Percentiles rank a stretch among this genome's conserved stretches.
Evolutionary conservation across 2,888 invertebrate species (phyloP).

Genomic region (Dolomedes plantarius): DNA sequence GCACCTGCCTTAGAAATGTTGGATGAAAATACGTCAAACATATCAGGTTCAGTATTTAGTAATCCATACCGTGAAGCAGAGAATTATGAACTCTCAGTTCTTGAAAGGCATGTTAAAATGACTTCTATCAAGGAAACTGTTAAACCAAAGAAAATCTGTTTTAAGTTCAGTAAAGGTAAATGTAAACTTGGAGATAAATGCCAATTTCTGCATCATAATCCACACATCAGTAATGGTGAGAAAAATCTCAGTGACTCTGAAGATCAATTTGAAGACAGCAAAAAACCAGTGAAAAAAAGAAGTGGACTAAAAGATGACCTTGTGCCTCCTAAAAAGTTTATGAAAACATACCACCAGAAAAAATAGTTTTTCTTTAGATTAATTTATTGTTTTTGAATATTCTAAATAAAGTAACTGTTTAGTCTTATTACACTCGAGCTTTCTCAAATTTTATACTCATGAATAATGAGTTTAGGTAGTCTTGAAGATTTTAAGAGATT

Average conservation of each 20-base stretch:
- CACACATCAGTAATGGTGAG: neutral
- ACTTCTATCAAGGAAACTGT: constrained; percentile 81
- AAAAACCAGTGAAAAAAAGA: constrained; percentile 81
- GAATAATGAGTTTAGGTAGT: too few relatives aligned
- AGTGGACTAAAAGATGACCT: constrained; percentile 87
- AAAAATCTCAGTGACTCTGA: constrained; percentile 13
- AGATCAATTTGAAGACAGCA: neutral
- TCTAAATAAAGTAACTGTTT: too few relatives aligned
- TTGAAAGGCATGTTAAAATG: constrained; percentile 96
- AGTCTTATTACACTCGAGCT: too few relatives aligned
- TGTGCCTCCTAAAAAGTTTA: constrained; percentile 89
- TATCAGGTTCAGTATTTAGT: constrained; percentile 84
- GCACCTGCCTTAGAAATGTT: constrained; percentile 52
- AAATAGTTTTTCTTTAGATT: neutral
- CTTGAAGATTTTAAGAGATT: too few relatives aligned
- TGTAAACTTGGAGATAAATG: constrained; percentile 95
- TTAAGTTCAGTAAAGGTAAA: constrained; percentile 92
- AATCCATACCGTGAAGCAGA: constrained; percentile 92
- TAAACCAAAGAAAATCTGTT: constrained; percentile 89
- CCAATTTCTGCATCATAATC: constrained; percentile 91
- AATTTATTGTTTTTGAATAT: too few relatives aligned
- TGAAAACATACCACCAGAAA: constrained; percentile 79
- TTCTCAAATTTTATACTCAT: too few relatives aligned
- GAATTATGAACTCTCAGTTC: constrained; percentile 85
- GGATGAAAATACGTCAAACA: constrained; percentile 11